phyloP scores from a whole-genome alignment of 2,888 invertebrate genomes.

The Stramonita haemastoma region DNA sequence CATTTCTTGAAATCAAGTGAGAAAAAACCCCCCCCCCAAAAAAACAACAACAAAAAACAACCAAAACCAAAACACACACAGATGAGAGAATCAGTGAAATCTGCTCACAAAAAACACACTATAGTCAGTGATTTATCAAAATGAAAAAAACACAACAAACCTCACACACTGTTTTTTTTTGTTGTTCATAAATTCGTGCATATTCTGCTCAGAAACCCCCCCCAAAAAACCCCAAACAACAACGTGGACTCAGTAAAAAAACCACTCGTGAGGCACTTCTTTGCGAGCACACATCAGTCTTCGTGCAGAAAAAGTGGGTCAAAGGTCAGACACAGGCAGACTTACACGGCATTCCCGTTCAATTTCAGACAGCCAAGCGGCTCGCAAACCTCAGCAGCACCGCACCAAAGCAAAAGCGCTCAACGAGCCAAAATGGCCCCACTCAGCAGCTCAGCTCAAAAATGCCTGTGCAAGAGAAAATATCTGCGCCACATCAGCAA shows the following conservation, averaged over 20 bases:
- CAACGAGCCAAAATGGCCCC: background rate
- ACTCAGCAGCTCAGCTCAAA: conserved; percentile 19
- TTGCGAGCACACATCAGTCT: background rate
- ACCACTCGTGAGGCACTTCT: background rate
- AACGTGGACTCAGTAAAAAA: background rate
- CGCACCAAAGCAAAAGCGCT: conserved; percentile 14
- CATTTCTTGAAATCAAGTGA: no score
- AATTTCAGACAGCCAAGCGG: background rate
- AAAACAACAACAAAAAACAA: no score
- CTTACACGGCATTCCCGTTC: conserved; percentile 18
- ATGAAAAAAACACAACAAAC: no score
- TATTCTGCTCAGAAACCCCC: no score
- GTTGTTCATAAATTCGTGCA: no score
- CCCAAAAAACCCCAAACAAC: background rate
- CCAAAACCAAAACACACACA: no score
- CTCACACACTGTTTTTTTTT: no score
- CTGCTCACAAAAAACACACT: no score
- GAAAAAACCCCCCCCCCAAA: no score
- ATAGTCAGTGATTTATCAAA: no score
- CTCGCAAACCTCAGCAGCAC: background rate
- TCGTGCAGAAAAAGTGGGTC: background rate
- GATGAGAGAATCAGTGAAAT: no score
- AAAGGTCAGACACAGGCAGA: conserved; percentile 3
- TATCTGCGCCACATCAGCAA: background rate
- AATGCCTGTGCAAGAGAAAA: conserved; percentile 13